Conservation (phyloP, 2,797 vertebrate species). For the Sebastes paucispinis region DNA sequence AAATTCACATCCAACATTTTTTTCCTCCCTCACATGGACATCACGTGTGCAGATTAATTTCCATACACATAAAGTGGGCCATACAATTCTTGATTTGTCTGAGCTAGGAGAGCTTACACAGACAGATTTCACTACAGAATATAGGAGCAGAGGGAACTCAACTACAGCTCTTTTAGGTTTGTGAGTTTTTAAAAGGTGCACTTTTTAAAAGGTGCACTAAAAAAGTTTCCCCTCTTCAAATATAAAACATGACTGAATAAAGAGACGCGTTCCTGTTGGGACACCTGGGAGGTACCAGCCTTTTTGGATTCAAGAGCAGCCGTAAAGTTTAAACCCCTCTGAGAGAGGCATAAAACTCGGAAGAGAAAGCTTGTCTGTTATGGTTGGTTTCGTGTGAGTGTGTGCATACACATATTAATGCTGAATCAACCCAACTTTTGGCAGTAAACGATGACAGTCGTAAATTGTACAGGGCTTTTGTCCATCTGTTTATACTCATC, state of each 20-base stretch:
- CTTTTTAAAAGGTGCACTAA: slow-evolving; percentile 18
- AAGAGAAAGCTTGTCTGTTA: slow-evolving; percentile 21
- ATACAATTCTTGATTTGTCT: not conserved
- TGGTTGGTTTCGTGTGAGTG: slow-evolving; percentile 27
- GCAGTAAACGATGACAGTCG: slow-evolving; percentile 44
- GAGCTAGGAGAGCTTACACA: not conserved
- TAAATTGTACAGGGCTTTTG: slow-evolving; percentile 45
- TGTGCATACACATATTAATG: slow-evolving; percentile 8
- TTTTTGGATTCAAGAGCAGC: slow-evolving; percentile 33
- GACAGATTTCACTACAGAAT: not conserved
- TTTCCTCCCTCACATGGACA: not conserved
- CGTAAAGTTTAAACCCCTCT: slow-evolving; percentile 40
- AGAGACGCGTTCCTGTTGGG: slow-evolving; percentile 9
- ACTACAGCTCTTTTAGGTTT: slow-evolving; percentile 11
- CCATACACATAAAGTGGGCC: not conserved
- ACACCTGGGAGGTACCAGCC: slow-evolving; percentile 34
- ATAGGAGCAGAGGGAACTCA: slow-evolving; percentile 5
- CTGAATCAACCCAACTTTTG: slow-evolving; percentile 50
- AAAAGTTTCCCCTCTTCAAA: slow-evolving; percentile 25
- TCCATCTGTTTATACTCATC: slow-evolving; percentile 66
- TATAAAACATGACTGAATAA: slow-evolving; percentile 22
- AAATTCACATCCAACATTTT: slow-evolving; percentile 5
- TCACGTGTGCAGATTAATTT: not conserved
- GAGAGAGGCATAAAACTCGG: slow-evolving; percentile 28
- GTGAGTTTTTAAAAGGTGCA: slow-evolving; percentile 21